Base-by-base conservation (phyloP, 2,113 vertebrate species). In the Microtus pennsylvanicus region DNA sequence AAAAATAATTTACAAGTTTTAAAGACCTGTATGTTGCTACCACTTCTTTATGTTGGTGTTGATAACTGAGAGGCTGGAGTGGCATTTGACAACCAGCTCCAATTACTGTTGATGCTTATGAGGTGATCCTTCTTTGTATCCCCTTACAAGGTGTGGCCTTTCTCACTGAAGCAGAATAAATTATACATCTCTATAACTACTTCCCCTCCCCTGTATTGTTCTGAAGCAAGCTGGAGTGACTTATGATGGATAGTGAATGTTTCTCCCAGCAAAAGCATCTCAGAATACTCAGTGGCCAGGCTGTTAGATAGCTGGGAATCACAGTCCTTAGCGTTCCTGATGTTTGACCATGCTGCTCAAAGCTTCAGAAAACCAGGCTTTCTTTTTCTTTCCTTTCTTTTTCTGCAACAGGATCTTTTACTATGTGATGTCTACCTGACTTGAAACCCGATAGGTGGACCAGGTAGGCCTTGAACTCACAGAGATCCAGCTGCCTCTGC, bases 121-220 rank as follows among this genome's bases (percentile, higher is more conserved):
- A 55, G 30, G 24, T 0, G 14, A 16, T 16, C 30, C 55, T 63
- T n/a, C 24, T 83, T 45, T 1, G 19, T 17, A 24, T 45, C 26
- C 30, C n/a, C 3, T 17, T n/a, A 76, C 30, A 75, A 26, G 24
- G 35, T 14, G 14, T 22, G 67, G 16, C 35, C 58, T 22, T 89
- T 77, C 70, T 80, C 74, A 26, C 9, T 30, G 11, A 11, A 52
- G 67, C 0, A 87, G 30, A 72, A 21, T 30, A 33, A 17, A 33
- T 24, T 33, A 17, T 6, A 28, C 0, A 2, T 1, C 11, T 42
- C 28, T 0, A 2, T 13, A 85, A 16, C 72, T 63, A 50, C 11
- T 21, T 55, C 8, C 76, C 67, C 38, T 42, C 22, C 42, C 24
- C 67, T 58, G 14, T 28, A 19, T 0, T 10, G 14, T 28, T 45